These are phyloP conservation scores for Hyposoter dolosus DNA, from an alignment of 2,888 invertebrate genomes.

Conservation along the genomic window DNA sequence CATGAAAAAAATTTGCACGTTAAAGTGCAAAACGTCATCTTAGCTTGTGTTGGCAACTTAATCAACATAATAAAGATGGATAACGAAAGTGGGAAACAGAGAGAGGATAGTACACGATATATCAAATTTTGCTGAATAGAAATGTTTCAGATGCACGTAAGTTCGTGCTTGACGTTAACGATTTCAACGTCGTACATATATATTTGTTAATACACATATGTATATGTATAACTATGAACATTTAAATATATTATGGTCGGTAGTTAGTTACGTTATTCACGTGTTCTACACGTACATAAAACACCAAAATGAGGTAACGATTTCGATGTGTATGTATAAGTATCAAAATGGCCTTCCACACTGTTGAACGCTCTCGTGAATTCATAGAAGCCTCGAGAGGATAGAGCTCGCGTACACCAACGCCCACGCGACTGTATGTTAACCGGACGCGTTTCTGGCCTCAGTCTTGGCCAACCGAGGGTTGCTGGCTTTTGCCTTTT, in stretches of 20 bases:
- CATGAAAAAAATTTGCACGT: constrained; percentile 53
- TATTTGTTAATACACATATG: constrained; percentile 26
- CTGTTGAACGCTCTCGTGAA: constrained; percentile 73
- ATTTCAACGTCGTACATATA: constrained; percentile 47
- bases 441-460: constrained; percentile 76
- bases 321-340: constrained; percentile 1
- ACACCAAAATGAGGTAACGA: constrained; percentile 17
- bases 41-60: constrained; percentile 53
- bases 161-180: constrained; percentile 69
- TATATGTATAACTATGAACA: constrained; percentile 14
- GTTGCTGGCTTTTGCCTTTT: constrained; percentile 48
- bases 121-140: constrained; percentile 68
- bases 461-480: constrained; percentile 60
- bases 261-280: constrained; percentile 57
- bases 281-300: constrained; percentile 27
- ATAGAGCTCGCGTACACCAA: constrained; percentile 73
- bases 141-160: constrained; percentile 65
- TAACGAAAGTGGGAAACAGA: constrained; percentile 48
- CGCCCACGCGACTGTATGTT: constrained; percentile 60
- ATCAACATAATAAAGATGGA: constrained; percentile 69
- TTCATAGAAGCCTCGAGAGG: constrained; percentile 77
- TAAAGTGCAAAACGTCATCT: constrained; percentile 48
- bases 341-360: constrained; percentile 59
- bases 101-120: constrained; percentile 50
- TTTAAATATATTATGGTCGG: constrained; percentile 43